Conservation (phyloP, 2,113 vertebrate genomes). For the Microcebus lehilahytsara region DNA sequence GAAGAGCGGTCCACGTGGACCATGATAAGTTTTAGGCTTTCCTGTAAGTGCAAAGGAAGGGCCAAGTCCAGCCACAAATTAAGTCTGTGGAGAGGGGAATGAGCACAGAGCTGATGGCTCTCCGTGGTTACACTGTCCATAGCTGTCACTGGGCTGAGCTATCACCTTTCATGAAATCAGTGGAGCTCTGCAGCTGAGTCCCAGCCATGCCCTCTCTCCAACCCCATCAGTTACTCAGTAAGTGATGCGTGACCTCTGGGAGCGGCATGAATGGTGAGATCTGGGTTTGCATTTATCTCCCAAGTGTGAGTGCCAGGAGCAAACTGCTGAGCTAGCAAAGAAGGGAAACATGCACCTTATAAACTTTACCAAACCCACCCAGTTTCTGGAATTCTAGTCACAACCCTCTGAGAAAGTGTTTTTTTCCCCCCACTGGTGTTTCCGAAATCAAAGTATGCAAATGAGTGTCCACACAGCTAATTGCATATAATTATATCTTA, state of each 20-base stretch:
- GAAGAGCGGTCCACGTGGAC: not conserved
- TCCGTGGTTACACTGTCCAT: not conserved
- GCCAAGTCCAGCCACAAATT: not conserved
- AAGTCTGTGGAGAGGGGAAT: not conserved
- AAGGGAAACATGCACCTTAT: not conserved
- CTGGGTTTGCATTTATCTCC: not conserved
- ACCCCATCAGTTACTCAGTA: not conserved
- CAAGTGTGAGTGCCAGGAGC: not conserved
- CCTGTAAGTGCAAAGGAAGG: constrained; percentile 25
- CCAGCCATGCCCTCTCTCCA: not conserved
- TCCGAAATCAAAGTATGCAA: constrained; percentile 60
- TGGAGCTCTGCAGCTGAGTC: not conserved
- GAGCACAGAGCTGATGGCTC: not conserved
- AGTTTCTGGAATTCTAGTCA: constrained; percentile 34
- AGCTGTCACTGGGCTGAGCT: not conserved
- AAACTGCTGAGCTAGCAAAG: not conserved
- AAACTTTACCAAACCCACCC: not conserved
- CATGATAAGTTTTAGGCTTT: not conserved
- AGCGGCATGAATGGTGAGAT: not conserved
- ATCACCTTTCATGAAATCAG: not conserved
- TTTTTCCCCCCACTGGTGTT: not conserved
- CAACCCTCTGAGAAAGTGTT: constrained; percentile 9
- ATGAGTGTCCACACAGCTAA: constrained; percentile 57
- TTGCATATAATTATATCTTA: constrained; percentile 51
- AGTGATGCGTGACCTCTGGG: not conserved